These are phyloP conservation scores for Diaphora mendica DNA, from an alignment of 2,888 invertebrate genomes.

Conservation along the genomic window DNA sequence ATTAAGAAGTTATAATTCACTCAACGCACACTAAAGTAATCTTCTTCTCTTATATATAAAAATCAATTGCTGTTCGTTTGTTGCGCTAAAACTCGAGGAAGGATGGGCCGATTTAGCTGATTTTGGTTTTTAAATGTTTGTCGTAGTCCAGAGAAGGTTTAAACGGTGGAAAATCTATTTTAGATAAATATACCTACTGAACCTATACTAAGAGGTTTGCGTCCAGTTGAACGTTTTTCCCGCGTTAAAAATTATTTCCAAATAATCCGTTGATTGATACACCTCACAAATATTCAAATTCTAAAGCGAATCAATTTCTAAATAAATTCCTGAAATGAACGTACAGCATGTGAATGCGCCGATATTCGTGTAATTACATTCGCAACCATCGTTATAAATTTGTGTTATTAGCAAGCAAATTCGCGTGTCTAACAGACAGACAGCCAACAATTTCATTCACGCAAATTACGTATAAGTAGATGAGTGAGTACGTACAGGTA, in stretches of 20 bases:
- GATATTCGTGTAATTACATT: not conserved
- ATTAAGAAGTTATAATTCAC: too few species aligned
- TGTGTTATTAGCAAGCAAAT: not conserved
- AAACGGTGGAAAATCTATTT: too few species aligned
- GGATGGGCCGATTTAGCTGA: too few species aligned
- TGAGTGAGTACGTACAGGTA: conserved; percentile 4
- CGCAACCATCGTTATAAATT: not conserved
- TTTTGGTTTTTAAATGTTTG: too few species aligned
- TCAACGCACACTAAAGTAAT: too few species aligned
- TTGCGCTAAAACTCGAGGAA: too few species aligned
- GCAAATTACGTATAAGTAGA: conserved; percentile 8
- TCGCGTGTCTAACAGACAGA: not conserved
- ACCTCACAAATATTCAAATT: not conserved
- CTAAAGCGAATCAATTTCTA: not conserved
- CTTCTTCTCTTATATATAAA: too few species aligned
- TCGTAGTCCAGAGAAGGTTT: too few species aligned
- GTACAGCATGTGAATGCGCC: not conserved
- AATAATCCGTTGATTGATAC: not conserved
- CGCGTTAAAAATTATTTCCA: not conserved
- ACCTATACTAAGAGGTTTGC: too few species aligned
- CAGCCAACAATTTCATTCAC: conserved; percentile 5
- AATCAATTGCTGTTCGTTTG: too few species aligned
- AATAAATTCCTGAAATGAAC: not conserved
- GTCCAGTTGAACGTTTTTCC: not conserved
- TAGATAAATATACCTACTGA: too few species aligned